Evolutionary conservation across 2,113 vertebrate genomes (phyloP).

Genomic region (Panthera uncia): DNA sequence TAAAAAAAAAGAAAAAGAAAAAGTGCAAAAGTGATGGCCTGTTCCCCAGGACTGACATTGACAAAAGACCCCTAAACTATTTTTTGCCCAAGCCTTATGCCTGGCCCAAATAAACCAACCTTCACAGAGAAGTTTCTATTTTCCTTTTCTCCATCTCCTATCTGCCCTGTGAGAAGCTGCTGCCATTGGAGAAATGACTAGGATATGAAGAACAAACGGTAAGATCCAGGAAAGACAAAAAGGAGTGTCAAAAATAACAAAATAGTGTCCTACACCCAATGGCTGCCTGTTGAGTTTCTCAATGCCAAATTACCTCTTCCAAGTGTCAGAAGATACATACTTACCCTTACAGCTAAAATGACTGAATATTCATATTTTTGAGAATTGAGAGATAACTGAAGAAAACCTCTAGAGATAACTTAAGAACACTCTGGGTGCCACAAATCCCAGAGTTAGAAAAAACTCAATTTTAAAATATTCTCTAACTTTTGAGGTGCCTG

Average conservation of each 20-base stretch:
- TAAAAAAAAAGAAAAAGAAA: background rate
- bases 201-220: background rate
- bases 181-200: background rate
- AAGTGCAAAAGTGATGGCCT: background rate
- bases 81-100: background rate
- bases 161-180: background rate
- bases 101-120: background rate
- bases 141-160: background rate
- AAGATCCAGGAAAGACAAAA: background rate
- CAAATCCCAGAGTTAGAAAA: background rate
- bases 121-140: background rate
- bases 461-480: background rate
- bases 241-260: background rate
- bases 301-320: background rate
- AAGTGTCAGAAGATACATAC: background rate
- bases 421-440: background rate
- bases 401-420: background rate
- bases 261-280: background rate
- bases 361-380: background rate
- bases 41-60: background rate
- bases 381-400: conserved; percentile 27
- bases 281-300: background rate
- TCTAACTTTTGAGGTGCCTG: background rate
- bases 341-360: background rate
- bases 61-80: background rate